Evolutionary conservation across 2,888 invertebrate species (phyloP).

Genomic region (Phalera bucephala): DNA sequence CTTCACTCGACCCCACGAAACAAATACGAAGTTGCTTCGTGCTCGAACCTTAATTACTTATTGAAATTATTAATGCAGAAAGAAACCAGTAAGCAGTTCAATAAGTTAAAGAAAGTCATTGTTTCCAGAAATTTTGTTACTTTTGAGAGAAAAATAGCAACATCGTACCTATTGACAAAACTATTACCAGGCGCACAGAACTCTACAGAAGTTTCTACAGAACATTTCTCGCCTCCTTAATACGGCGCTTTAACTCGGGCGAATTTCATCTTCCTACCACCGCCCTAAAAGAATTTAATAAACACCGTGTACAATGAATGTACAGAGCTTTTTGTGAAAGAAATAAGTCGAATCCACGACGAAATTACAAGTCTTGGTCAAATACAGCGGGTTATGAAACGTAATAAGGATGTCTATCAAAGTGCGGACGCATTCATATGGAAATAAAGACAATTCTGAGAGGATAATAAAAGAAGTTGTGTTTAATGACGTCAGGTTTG

Average conservation of each 20-base stretch:
- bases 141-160: too few species aligned
- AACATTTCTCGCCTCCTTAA: background rate
- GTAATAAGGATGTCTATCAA: constrained; percentile 13
- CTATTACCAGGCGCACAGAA: background rate
- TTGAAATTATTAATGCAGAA: too few species aligned
- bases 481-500: too few species aligned
- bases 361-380: constrained; percentile 29
- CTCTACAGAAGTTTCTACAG: background rate
- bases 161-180: too few species aligned
- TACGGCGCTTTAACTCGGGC: constrained; percentile 1
- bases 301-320: constrained; percentile 19
- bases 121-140: too few species aligned
- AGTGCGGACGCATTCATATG: constrained; percentile 1
- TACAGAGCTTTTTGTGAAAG: constrained; percentile 4
- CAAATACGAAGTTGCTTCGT: too few species aligned
- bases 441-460: background rate
- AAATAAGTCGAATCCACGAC: constrained; percentile 12
- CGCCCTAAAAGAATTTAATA: constrained; percentile 52
- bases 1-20: too few species aligned
- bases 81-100: too few species aligned
- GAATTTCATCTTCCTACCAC: constrained; percentile 7
- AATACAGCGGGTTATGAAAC: constrained; percentile 12
- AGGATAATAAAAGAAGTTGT: background rate
- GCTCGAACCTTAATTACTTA: too few species aligned
- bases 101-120: too few species aligned